phyloP scores from a whole-genome alignment of 2,797 vertebrate genomes.

The Typhlichthys subterraneus region DNA sequence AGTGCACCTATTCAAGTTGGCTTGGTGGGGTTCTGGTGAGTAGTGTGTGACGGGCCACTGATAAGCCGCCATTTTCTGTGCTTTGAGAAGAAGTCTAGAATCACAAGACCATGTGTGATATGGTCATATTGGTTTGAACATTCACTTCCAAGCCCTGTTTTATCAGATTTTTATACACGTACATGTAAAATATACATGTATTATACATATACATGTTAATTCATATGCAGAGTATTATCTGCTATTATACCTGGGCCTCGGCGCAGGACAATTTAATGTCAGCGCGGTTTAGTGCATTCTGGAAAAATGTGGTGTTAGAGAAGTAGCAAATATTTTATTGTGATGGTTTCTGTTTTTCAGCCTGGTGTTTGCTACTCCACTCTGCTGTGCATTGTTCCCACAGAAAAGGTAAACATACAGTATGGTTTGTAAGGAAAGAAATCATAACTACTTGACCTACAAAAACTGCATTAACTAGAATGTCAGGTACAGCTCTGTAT shows the following conservation, averaged over 20 bases:
- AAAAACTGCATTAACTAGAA: too few species aligned
- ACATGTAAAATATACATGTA: too few species aligned
- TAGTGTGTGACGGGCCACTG: slow-evolving; percentile 57
- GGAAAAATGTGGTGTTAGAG: neutral
- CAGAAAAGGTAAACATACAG: slow-evolving; percentile 88
- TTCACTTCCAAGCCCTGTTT: too few species aligned
- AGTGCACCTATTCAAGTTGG: slow-evolving; percentile 96
- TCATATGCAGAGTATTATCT: too few species aligned
- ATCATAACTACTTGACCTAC: neutral
- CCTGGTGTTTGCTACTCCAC: slow-evolving; percentile 94
- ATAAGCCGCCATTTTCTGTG: slow-evolving; percentile 40
- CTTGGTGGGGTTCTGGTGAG: slow-evolving; percentile 98
- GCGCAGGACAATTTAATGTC: neutral
- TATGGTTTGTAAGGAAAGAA: neutral
- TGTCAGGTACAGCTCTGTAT: neutral
- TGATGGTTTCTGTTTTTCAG: slow-evolving; percentile 69
- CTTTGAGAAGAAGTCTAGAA: slow-evolving; percentile 12
- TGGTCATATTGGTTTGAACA: too few species aligned
- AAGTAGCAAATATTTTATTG: slow-evolving; percentile 8
- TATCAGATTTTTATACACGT: too few species aligned
- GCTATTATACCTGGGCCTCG: too few species aligned
- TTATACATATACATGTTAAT: too few species aligned
- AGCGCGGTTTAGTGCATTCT: neutral
- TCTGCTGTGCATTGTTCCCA: slow-evolving; percentile 97
- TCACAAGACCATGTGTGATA: too few species aligned